Conservation (phyloP, 1,140 invertebrate species). For the Rhopalosiphum maidis region DNA sequence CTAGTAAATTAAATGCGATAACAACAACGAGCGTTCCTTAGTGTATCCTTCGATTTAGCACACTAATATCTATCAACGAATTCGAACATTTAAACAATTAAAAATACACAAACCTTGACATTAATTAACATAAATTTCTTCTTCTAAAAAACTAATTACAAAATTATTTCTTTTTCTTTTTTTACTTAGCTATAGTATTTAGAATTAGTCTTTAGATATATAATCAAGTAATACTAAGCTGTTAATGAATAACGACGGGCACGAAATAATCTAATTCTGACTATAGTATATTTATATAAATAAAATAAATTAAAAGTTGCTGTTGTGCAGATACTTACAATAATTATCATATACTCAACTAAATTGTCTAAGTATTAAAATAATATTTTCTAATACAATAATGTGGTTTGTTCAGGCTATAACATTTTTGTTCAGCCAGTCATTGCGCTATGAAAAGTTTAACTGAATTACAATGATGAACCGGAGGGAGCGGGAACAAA, state of each 20-base stretch:
- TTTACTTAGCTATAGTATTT: not conserved
- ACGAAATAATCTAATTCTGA: not conserved
- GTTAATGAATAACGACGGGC: not conserved
- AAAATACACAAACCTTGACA: slow-evolving; percentile 24
- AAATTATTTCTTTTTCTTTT: not conserved
- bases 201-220: not conserved
- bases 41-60: not conserved
- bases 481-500: not conserved
- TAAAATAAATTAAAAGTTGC: not conserved
- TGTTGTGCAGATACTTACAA: not conserved
- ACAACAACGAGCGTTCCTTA: not conserved
- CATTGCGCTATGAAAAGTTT: slow-evolving; percentile 32
- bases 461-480: slow-evolving; percentile 35
- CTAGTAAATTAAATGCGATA: not conserved
- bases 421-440: not conserved
- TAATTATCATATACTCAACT: not conserved
- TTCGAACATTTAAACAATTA: not conserved
- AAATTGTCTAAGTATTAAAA: not conserved
- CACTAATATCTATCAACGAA: not conserved
- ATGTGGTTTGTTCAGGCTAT: not conserved
- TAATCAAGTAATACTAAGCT: not conserved
- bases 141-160: not conserved
- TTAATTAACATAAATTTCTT: slow-evolving; percentile 26
- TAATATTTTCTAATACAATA: not conserved
- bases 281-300: not conserved